Evolutionary conservation across 2,113 vertebrate genomes (phyloP), one percentile per base, ranked within the genome.

Genomic region (Cepphus grylle): DNA sequence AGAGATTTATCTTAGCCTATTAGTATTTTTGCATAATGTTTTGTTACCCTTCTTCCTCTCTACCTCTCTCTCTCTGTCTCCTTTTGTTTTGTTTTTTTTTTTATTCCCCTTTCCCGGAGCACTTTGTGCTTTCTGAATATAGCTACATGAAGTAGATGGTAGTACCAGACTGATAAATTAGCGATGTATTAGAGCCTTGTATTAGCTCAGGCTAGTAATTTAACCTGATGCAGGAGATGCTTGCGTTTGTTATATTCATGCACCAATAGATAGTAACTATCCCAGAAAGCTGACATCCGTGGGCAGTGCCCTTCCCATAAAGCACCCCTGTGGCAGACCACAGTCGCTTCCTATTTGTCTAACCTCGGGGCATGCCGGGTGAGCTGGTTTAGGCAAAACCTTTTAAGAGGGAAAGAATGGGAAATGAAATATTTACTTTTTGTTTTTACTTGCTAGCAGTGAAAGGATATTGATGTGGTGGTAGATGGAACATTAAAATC

Each of bases 91-190:
- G n/a, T n/a, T 49, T 49, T 55, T 40, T 63, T 62, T 81, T 71
- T 65, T 14, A 26, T 81, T 63, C 47, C 72, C 30, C 63, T 96
- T 96, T 96, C 91, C 85, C 7, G 21, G 81, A 96, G 67, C 85
- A 77, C 81, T 97, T 82, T 83, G 96, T 96, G 77, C 84, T 97
- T 97, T 96, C 97, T 97, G 92, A 94, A 96, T 95, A 91, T 80
- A 97, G 82, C 91, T 93, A 62, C 72, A 42, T 34, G 91, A 97
- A 96, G 95, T 82, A 97, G 98, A 97, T 65, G 82, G 81, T 94
- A 97, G 95, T 95, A 96, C 47, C 34, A 84, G 80, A 59, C 93
- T 97, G 98, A 98, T 97, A 96, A 98, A 98, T 98, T 97, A 98
- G 92, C 61, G 3, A 47, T 27, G 88, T 84, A 83, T 94, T 95